These are phyloP conservation scores for Ectemnius continuus DNA, from an alignment of 2,888 invertebrate genomes.

Conservation along the genomic window DNA sequence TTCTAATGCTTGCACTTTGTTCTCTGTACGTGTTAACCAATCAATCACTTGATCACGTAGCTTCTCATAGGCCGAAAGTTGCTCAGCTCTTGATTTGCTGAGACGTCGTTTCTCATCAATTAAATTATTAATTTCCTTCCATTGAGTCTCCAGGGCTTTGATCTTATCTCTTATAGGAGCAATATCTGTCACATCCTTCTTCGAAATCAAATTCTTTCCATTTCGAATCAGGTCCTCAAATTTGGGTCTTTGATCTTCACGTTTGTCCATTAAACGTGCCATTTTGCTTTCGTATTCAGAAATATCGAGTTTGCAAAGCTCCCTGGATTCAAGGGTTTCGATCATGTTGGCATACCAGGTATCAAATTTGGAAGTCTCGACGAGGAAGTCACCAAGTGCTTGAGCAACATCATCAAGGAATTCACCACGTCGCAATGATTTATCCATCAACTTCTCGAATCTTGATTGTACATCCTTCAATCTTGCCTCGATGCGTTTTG, in stretches of 20 bases:
- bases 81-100: slow-evolving; percentile 90
- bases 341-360: slow-evolving; percentile 85
- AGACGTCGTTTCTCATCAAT: slow-evolving; percentile 92
- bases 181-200: slow-evolving; percentile 94
- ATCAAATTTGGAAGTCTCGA: slow-evolving; percentile 81
- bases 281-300: slow-evolving; percentile 83
- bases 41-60: slow-evolving; percentile 89
- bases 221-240: slow-evolving; percentile 89
- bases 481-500: slow-evolving; percentile 93
- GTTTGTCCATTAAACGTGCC: slow-evolving; percentile 81
- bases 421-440: slow-evolving; percentile 87
- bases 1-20: slow-evolving; percentile 86
- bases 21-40: slow-evolving; percentile 92
- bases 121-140: slow-evolving; percentile 91
- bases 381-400: slow-evolving; percentile 76
- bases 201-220: slow-evolving; percentile 88
- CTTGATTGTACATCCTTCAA: slow-evolving; percentile 91
- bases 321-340: slow-evolving; percentile 87
- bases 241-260: slow-evolving; percentile 79
- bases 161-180: slow-evolving; percentile 90
- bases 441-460: slow-evolving; percentile 92
- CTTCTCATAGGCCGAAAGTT: slow-evolving; percentile 91
- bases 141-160: slow-evolving; percentile 91
- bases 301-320: slow-evolving; percentile 83
- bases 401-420: slow-evolving; percentile 90